These are phyloP conservation scores for Geococcyx californianus DNA, from an alignment of 2,113 vertebrate species.

Conservation along the genomic window DNA sequence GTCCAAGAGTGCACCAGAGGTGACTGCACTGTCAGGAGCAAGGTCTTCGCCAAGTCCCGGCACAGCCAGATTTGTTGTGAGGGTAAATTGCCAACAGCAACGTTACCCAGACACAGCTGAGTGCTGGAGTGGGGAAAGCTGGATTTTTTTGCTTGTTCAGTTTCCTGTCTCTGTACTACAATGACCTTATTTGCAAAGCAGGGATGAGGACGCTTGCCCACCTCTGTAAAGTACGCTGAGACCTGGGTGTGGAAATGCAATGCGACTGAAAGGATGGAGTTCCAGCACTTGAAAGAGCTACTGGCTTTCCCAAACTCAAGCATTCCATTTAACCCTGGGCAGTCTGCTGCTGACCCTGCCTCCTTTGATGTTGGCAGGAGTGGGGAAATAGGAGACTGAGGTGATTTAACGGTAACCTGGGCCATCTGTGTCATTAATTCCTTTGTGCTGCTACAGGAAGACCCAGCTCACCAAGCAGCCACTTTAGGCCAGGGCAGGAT, in stretches of 20 bases:
- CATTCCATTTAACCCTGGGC: not conserved
- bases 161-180: not conserved
- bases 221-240: not conserved
- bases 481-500: not conserved
- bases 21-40: not conserved
- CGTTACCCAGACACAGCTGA: not conserved
- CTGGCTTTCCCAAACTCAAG: not conserved
- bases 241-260: not conserved
- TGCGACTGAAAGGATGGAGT: not conserved
- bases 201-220: not conserved
- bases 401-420: not conserved
- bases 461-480: not conserved
- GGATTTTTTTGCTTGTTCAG: not conserved
- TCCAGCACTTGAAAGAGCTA: not conserved
- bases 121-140: not conserved
- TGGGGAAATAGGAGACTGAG: not conserved
- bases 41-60: not conserved
- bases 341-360: not conserved
- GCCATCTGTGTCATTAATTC: not conserved
- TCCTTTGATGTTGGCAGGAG: rapidly evolving
- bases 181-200: not conserved
- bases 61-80: not conserved
- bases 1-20: not conserved
- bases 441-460: not conserved
- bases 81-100: not conserved